Evolutionary conservation across 2,797 vertebrate genomes (phyloP), one percentile per base, ranked within the genome.

Genomic region (Manis crassicaudata): DNA sequence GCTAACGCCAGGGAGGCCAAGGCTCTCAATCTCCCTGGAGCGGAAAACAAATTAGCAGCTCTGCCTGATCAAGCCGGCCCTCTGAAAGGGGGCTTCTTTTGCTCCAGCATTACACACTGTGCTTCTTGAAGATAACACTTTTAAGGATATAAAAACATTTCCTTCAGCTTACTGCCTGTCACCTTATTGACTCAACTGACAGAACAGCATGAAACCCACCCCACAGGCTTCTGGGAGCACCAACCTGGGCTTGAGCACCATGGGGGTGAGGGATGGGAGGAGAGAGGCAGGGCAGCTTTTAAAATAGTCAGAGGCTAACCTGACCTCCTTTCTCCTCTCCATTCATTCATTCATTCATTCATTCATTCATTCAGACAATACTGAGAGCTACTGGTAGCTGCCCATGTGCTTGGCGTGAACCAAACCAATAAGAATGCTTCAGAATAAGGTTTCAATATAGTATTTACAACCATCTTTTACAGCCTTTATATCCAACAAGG

Each of bases 11-110:
- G 96, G 92, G 94, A 98, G 95, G 96, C 94, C 97, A 95, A 97
- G 89, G 85, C 97, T 97, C 97, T 97, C 97, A 98, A 98, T 97
- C 98, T 98, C 97, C 96, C 97, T 92, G 96, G 98, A 97, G 98
- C 97, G 97, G 95, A 98, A 98, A 98, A 98, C 98, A 98, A 98
- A 98, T 98, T 94, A 98, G 97, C 96, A 98, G 98, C 96, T 98
- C 98, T 98, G 93, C 97, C 92, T 35, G 37, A 94, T 96, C 96
- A 96, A 96, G 83, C 88, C 85, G 82, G 72, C 96, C 86, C 67
- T 97, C 76, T 75, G 97, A 98, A 97, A 94, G 77, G 97, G 79
- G 88, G 76, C 97, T 94, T 96, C 98, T 95, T 97, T 90, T 89
- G 93, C 82, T 95, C 90, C 29, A 52, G 92, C 65, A 88, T 96